Percentiles rank a stretch among this genome's conserved stretches.
These are phyloP conservation scores for Pterophyllum scalare DNA, from an alignment of 2,113 vertebrate genomes.

Conservation along the genomic window DNA sequence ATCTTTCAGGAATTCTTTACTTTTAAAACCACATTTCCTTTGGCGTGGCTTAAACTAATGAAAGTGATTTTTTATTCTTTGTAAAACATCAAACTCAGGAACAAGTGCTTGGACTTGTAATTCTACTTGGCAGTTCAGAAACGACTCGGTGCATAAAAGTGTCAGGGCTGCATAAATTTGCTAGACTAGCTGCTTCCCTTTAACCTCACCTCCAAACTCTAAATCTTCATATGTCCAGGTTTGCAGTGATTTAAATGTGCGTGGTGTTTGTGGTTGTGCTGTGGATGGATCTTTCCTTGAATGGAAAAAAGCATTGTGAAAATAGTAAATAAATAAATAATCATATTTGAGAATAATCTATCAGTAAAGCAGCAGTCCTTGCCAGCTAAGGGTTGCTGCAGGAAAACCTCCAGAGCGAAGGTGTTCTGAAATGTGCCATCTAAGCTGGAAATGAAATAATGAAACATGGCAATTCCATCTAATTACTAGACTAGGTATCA, in stretches of 20 bases:
- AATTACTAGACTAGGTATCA: neutral
- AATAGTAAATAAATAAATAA: no score
- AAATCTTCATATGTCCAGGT: neutral
- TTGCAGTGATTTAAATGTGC: neutral
- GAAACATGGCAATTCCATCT: no score
- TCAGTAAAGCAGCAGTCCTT: neutral
- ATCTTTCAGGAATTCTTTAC: no score
- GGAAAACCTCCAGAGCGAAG: neutral
- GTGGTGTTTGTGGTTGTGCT: neutral
- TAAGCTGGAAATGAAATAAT: neutral
- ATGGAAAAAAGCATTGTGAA: neutral
- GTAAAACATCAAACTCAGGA: no score
- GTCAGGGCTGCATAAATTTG: fast-evolving
- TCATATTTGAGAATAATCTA: neutral
- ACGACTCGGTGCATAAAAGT: neutral
- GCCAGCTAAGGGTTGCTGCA: neutral
- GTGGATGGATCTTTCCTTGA: neutral
- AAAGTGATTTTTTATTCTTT: no score
- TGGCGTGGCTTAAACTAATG: no score
- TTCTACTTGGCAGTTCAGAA: neutral
- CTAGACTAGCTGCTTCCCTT: neutral
- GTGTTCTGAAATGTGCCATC: no score
- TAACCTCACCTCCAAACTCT: neutral
- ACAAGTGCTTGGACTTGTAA: neutral
- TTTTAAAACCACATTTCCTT: no score